These are phyloP conservation scores for Butastur rufipennis DNA, from an alignment of 2,113 vertebrate genomes.

Conservation along the genomic window DNA sequence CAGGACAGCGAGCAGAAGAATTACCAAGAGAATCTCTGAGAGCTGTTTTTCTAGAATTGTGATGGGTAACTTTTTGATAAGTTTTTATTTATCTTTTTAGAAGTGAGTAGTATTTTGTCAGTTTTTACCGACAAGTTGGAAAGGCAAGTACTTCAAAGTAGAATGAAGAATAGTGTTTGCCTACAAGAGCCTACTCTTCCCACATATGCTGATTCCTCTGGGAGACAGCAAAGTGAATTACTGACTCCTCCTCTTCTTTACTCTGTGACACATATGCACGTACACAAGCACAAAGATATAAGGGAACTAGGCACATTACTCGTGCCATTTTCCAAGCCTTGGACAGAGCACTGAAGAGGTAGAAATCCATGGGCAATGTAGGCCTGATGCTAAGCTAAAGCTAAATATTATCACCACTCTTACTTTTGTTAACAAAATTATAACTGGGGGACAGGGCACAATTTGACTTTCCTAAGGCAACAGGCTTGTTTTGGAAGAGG, in stretches of 20 bases:
- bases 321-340: not conserved
- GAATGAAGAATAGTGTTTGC: not conserved
- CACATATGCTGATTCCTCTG: not conserved
- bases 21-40: not conserved
- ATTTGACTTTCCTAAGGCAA: not conserved
- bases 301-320: not conserved
- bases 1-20: conserved; percentile 10
- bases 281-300: not conserved
- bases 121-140: conserved; percentile 19
- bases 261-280: not conserved
- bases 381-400: not conserved
- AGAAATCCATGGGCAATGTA: not conserved
- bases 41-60: not conserved
- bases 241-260: not conserved
- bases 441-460: not conserved
- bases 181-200: not conserved
- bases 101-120: conserved; percentile 4
- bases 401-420: not conserved
- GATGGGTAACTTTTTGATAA: conserved; percentile 13
- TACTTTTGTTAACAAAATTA: not conserved
- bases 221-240: not conserved
- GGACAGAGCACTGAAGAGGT: not conserved
- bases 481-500: not conserved
- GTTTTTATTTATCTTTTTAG: conserved; percentile 14
- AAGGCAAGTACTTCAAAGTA: conserved; percentile 37